A percentile compares a stretch with the other conserved stretches of the same genome.
These are phyloP conservation scores for Anoplopoma fimbria DNA, from an alignment of 2,113 vertebrate species.

Conservation along the genomic window DNA sequence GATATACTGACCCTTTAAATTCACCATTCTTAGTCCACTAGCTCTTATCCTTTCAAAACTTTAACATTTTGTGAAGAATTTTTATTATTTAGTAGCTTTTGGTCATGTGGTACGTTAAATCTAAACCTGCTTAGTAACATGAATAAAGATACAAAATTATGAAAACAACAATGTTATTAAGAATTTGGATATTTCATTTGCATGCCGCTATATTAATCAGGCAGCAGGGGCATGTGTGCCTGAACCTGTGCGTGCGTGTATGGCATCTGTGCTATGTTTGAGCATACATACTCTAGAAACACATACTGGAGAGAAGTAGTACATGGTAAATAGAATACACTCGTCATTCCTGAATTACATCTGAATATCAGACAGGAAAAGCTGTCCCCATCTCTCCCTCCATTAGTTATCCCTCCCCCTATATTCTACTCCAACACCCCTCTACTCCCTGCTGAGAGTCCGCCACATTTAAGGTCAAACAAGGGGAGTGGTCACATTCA, in stretches of 20 bases:
- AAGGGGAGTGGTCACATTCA: slow-evolving; percentile 78
- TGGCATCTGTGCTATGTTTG: slow-evolving; percentile 72
- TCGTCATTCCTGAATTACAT: slow-evolving; percentile 78
- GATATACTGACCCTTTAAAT: slow-evolving; percentile 14
- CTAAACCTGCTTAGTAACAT: slow-evolving; percentile 27
- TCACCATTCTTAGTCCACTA: slow-evolving; percentile 1
- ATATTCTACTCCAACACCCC: slow-evolving; percentile 47
- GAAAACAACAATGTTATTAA: slow-evolving; percentile 33
- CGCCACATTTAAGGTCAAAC: slow-evolving; percentile 65
- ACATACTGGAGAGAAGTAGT: slow-evolving; percentile 58
- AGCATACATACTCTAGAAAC: slow-evolving; percentile 61
- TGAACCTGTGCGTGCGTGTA: slow-evolving; percentile 49
- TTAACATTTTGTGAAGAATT: not conserved
- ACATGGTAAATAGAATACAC: slow-evolving; percentile 70
- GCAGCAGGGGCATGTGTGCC: slow-evolving; percentile 50
- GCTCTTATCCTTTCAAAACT: slow-evolving; percentile 37
- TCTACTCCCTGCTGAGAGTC: slow-evolving; percentile 53
- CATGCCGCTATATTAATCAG: slow-evolving; percentile 55
- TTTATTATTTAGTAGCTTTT: slow-evolving; percentile 24
- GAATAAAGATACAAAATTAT: slow-evolving; percentile 24
- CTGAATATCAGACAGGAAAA: slow-evolving; percentile 85
- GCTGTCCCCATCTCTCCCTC: slow-evolving; percentile 60
- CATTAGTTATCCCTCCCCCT: slow-evolving; percentile 34
- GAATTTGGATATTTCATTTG: slow-evolving; percentile 43
- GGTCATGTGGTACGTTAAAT: slow-evolving; percentile 25